Evolutionary conservation across 1,140 invertebrate genomes (phyloP).

Genomic region (Drosophila bocki): DNA sequence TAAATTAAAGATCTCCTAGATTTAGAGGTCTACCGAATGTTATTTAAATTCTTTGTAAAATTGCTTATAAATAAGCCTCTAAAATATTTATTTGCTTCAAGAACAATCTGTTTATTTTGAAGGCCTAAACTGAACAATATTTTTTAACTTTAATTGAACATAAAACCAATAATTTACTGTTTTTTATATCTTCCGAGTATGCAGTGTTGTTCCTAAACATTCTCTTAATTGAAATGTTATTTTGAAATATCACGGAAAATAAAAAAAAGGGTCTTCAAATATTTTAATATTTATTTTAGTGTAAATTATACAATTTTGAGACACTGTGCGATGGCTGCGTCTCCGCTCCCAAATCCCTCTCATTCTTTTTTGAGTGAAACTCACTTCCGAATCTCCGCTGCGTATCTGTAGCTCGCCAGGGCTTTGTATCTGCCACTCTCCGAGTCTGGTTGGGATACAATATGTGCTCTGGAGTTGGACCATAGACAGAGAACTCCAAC

Average conservation of each 20-base stretch:
- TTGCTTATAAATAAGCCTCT: too few relatives aligned
- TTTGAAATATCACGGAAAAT: neutral
- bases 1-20: too few relatives aligned
- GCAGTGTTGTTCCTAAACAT: neutral
- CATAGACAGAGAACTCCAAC: constrained; percentile 8
- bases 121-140: too few relatives aligned
- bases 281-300: neutral
- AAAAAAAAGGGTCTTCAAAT: too few relatives aligned
- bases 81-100: too few relatives aligned
- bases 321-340: constrained; percentile 10
- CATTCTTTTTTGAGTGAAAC: constrained; percentile 58
- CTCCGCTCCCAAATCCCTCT: constrained; percentile 32
- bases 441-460: constrained; percentile 24
- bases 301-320: neutral
- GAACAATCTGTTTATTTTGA: too few relatives aligned
- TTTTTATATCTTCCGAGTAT: too few relatives aligned
- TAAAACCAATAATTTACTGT: too few relatives aligned
- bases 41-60: too few relatives aligned
- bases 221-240: neutral
- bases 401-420: constrained; percentile 29
- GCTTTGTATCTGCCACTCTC: constrained; percentile 15
- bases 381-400: constrained; percentile 46
- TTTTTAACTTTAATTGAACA: too few relatives aligned
- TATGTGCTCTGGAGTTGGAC: constrained; percentile 16
- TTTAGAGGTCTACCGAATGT: too few relatives aligned